Evolutionary conservation across 2,113 vertebrate genomes (phyloP).

Genomic region (Electrona antarctica): DNA sequence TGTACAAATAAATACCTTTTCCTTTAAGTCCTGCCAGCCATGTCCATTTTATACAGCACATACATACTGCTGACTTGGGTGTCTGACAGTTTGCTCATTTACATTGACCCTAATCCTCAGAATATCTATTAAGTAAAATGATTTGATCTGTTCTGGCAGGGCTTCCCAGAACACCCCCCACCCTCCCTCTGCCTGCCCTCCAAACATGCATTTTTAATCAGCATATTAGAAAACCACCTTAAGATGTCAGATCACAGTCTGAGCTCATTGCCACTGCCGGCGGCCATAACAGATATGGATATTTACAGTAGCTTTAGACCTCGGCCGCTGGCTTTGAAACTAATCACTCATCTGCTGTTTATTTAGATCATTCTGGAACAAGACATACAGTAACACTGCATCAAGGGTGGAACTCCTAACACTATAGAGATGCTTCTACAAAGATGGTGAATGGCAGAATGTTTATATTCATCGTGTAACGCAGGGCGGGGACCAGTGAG

Average conservation of each 20-base stretch:
- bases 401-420: neutral
- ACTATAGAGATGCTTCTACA: neutral
- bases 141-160: constrained; percentile 74
- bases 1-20: neutral
- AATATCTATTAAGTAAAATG: constrained; percentile 61
- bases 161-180: constrained; percentile 54
- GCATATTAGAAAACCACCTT: constrained; percentile 69
- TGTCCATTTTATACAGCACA: constrained; percentile 39
- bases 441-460: neutral
- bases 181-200: constrained; percentile 53
- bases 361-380: constrained; percentile 7
- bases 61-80: constrained; percentile 40
- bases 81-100: constrained; percentile 65
- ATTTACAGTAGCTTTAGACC: constrained; percentile 77
- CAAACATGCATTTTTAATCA: constrained; percentile 77
- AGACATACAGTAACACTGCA: neutral
- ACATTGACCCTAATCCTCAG: constrained; percentile 66
- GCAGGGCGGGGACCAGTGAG: constrained; percentile 36
- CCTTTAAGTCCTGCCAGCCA: neutral
- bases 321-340: constrained; percentile 71
- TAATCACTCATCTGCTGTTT: constrained; percentile 73
- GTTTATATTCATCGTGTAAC: constrained; percentile 22
- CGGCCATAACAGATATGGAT: constrained; percentile 79
- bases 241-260: constrained; percentile 79
- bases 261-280: constrained; percentile 78